Conservation (phyloP, 2,113 vertebrate genomes). For the Elanus axillaris region DNA sequence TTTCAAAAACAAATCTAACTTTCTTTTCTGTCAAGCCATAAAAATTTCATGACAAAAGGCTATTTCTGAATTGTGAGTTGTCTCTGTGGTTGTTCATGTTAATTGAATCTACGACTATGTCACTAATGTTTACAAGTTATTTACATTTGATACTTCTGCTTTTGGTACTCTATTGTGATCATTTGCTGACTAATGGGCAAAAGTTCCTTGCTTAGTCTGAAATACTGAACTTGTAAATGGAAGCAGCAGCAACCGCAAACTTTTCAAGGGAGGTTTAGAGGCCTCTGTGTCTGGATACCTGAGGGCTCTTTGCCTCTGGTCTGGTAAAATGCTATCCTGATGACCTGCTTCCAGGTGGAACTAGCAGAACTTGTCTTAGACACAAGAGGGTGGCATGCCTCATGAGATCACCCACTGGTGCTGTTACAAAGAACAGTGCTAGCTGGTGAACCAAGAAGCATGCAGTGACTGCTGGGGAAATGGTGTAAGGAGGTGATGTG, state of each 20-base stretch:
- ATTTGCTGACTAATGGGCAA: background rate
- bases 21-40: slow-evolving; percentile 57
- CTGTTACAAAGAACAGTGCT: background rate
- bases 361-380: background rate
- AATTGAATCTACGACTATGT: background rate
- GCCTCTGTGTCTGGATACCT: background rate
- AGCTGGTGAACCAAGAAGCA: background rate
- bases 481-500: background rate
- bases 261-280: background rate
- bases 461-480: background rate
- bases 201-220: background rate
- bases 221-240: background rate
- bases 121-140: slow-evolving; percentile 24
- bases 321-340: background rate
- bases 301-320: background rate
- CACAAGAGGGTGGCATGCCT: background rate
- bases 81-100: background rate
- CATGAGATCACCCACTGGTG: background rate
- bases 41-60: slow-evolving; percentile 25
- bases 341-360: background rate
- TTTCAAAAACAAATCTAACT: slow-evolving; percentile 35
- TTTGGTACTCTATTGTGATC: background rate
- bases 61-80: background rate
- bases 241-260: background rate
- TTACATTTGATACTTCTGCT: background rate